phyloP scores from a whole-genome alignment of 2,888 invertebrate species.

The Carcina quercana region DNA sequence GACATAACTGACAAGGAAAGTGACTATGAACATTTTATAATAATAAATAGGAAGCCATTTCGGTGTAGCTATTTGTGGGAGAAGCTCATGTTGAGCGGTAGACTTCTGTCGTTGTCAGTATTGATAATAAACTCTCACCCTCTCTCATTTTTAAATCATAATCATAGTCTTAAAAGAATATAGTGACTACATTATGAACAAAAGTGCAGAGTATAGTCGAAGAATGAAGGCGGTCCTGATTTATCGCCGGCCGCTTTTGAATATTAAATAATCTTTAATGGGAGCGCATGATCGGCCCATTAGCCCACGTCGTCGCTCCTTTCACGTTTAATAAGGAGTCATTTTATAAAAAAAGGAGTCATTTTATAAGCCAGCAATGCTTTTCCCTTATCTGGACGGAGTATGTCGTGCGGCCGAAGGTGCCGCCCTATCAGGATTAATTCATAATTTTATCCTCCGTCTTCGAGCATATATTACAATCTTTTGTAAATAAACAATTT shows the following conservation, averaged over 20 bases:
- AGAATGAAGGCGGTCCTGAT: constrained; percentile 70
- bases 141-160: too few species aligned
- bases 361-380: constrained; percentile 70
- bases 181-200: constrained; percentile 32
- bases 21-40: too few species aligned
- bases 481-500: constrained; percentile 2
- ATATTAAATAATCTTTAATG: constrained; percentile 75
- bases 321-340: constrained; percentile 75
- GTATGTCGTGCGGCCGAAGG: constrained; percentile 69
- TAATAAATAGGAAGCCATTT: too few species aligned
- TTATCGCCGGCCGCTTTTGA: constrained; percentile 71
- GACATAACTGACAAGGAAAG: too few species aligned
- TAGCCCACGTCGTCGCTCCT: constrained; percentile 70
- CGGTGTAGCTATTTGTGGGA: too few species aligned
- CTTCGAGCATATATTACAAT: constrained; percentile 7
- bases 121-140: too few species aligned
- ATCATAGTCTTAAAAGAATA: too few species aligned
- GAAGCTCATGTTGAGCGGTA: too few species aligned
- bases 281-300: constrained; percentile 75
- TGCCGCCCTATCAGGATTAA: constrained; percentile 70
- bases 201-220: constrained; percentile 66
- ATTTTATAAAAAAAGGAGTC: too few species aligned
- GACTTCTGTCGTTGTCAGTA: too few species aligned
- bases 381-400: constrained; percentile 69
- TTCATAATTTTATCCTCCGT: constrained; percentile 65